phyloP scores from a whole-genome alignment of 2,113 vertebrate genomes.

The Leucopsar rothschildi region DNA sequence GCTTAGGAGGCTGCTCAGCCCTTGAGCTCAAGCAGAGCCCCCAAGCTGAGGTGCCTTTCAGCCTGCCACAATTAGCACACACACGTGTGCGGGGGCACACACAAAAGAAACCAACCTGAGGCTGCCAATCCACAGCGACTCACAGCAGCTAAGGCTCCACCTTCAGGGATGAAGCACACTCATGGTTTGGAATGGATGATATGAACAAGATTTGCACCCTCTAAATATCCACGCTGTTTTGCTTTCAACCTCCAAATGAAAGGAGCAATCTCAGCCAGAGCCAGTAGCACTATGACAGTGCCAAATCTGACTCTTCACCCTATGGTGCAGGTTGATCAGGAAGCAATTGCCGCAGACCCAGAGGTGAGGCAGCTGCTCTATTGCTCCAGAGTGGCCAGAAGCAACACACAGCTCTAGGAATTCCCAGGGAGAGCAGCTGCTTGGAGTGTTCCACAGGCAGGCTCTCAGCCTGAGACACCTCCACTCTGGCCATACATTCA shows the following conservation, averaged over 20 bases:
- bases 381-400: neutral
- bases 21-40: neutral
- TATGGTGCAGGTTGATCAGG: rapidly evolving
- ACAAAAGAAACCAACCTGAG: neutral
- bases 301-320: neutral
- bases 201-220: neutral
- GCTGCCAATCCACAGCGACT: neutral
- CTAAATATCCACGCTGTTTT: rapidly evolving
- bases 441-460: neutral
- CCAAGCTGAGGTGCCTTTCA: neutral
- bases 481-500: neutral
- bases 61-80: neutral
- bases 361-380: neutral
- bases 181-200: neutral
- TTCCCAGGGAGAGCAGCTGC: neutral
- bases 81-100: neutral
- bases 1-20: neutral
- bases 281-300: neutral
- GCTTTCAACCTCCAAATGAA: neutral
- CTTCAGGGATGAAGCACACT: neutral
- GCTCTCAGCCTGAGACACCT: neutral
- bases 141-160: neutral
- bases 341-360: neutral
- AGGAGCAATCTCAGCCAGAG: neutral
- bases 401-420: neutral